Evolutionary conservation across 1,140 invertebrate species (phyloP), one percentile per base, ranked within the genome.

Genomic region (Diorhabda sublineata): DNA sequence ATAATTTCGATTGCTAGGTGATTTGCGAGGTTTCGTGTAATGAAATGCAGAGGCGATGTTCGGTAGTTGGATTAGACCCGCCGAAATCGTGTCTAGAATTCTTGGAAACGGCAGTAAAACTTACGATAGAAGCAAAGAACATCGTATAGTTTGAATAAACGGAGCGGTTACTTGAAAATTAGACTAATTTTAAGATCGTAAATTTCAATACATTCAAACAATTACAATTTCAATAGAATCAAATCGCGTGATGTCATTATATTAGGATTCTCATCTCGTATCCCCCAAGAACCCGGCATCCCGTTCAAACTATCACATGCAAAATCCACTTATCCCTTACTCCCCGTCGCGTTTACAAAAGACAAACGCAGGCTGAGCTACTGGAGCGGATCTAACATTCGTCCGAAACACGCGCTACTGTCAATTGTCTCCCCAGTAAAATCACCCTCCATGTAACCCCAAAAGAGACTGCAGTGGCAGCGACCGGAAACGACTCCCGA

Each of bases 401-500:
- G 61, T 62, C 64, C 64, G 52, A 52, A 58, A 66, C 64, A 44
- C 57, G 52, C 61, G 47, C 64, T n/a, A 65, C 45, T 56, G 64
- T 58, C 64, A 47, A 62, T 62, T 62, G 61, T 62, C 42, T 44
- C 61, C 61, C 61, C 61, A 42, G 61, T 44, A 58, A 58, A 66
- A 66, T 66, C 64, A 66, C 64, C 64, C 64, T 58, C 64, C 64
- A 56, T 66, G 64, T 56, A 66, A 66, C 64, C 64, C 64, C 64
- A 58, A 62, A 62, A 62, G 61, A 62, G 42, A 42, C 61, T 44
- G 44, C 61, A 62, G 42, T 62, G 61, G 9, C 43, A 44, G 61
- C 45, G 61, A 43, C 61, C 61, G 61, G 61, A 62, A 62, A 62
- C 47, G 47, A 62, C 42, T 42, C 42, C 42, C 61, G 44, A 62